Evolutionary conservation across 2,113 vertebrate genomes (phyloP), one percentile per base, ranked within the genome.

Genomic region (Heptranchias perlo): DNA sequence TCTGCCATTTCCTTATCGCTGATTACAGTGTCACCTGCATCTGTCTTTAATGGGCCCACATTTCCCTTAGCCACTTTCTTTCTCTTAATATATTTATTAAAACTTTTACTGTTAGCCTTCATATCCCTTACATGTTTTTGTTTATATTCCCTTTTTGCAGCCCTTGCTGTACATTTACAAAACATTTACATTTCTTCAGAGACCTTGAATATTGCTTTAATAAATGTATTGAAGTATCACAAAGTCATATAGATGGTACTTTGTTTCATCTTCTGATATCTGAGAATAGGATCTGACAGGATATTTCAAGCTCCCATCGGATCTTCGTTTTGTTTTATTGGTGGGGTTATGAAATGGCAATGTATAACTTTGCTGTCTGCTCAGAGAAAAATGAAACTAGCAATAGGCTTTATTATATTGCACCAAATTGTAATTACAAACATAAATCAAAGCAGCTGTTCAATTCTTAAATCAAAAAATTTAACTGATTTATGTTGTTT

Each of bases 401-500:
- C 87, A 91, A 69, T 31, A 31, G 47, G 65, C 65, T 95, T 95
- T 95, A 95, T 95, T 14, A 73, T 52, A 69, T 62, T 93, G 6
- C 25, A 49, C 25, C 47, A 49, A 69, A 95, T 95, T 95, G 25
- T 49, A 95, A 95, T 95, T 95, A 95, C 23, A 67, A 69, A 21
- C 39, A 69, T 67, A 95, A 95, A 65, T 95, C 93, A 69, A 67
- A 94, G 7, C 23, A 65, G 61, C 61, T 44, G n/a, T 28, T 44
- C 35, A 69, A 49, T 28, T 95, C 23, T 95, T 69, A 49, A 95
- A 31, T 69, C 44, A 95, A 49, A 69, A 69, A 69, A 95, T 49
- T 16, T 16, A 95, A 49, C 69, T 95, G 10, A 95, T 95, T 95
- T 52, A 67, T 44, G 62, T 25, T 95, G 65, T 95, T 69, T 95